A percentile compares a stretch with the other conserved stretches of the same genome.
Conservation (phyloP, 2,113 vertebrate species). For the Tychaedon coryphoeus region DNA sequence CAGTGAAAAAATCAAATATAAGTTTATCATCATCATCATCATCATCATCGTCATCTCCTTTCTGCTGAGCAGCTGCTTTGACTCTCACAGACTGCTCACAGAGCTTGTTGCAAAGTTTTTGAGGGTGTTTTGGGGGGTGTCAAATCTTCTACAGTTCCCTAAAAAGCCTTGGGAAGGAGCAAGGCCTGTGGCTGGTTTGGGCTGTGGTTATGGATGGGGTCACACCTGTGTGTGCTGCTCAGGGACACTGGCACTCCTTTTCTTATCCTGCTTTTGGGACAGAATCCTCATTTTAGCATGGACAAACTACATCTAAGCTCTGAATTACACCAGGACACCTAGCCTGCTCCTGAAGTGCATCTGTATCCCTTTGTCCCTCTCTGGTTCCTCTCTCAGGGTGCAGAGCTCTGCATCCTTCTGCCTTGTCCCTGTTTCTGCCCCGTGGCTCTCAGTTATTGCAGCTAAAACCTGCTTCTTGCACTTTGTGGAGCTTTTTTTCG, state of each 20-base stretch:
- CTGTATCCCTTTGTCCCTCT: background rate
- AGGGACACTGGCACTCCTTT: background rate
- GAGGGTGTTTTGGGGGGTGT: fast-evolving
- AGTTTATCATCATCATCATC: background rate
- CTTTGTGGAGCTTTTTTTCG: fast-evolving
- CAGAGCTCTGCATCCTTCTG: background rate
- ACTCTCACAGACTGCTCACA: background rate
- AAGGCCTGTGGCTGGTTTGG: fast-evolving
- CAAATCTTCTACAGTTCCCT: background rate
- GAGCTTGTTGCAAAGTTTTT: background rate
- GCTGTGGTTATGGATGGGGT: fast-evolving
- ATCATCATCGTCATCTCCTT: background rate
- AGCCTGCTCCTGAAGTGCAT: background rate
- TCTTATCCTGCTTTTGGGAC: background rate
- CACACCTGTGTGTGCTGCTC: background rate
- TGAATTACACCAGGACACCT: background rate
- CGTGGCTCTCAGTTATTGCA: background rate
- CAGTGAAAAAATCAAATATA: background rate
- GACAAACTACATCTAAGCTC: background rate
- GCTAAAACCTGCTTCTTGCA: background rate
- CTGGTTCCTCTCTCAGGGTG: background rate
- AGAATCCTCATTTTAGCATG: background rate
- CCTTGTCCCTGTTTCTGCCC: background rate
- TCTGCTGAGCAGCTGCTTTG: slow-evolving; percentile 12
- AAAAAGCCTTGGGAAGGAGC: background rate